Base-by-base conservation (phyloP, 2,113 vertebrate species). In the Coracopsis vasa region DNA sequence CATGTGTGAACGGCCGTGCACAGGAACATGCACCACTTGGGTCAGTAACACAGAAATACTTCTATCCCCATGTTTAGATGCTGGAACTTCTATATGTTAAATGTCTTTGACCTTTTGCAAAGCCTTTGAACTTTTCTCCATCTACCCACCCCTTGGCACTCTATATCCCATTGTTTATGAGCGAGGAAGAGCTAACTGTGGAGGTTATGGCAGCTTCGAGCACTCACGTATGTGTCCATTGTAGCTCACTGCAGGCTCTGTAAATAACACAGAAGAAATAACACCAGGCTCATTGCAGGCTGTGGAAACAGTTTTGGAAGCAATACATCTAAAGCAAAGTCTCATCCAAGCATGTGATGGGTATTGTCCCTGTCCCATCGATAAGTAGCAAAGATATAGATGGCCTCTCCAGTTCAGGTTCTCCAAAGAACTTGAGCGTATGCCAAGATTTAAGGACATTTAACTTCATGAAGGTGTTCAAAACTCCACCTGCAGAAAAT, bases 221-320 rank as follows among this genome's bases (percentile, higher is more conserved):
- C 58, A 6, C 41, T 73, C 21, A 1, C 6, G 1, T n/a, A 2
- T 31, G 12, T 65, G 58, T 60, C 42, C n/a, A 10, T 47, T 80
- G 45, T 58, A 66, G 47, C 48, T 74, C 56, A 35, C 31, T 65
- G n/a, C 28, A 62, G 42, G 17, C 65, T 81, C 28, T 48, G 45
- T 73, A 87, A 84, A 85, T 79, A 60, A 90, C 72, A 74, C 79
- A 64, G 50, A 77, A 75, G 41, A 67, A 93, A 70, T 47, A 58
- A 85, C 92, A 39, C 7, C 35, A 74, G 73, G 50, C 35, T 71
- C 2, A 1, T 37, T 81, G 35, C 39, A 75, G 37, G 19, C 82
- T 83, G 41, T 83, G 23, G 54, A 66, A 86, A 45, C 10, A 33
- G 39, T 73, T 77, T 77, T 42, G 41, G 45, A 90, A 83, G 31